Base-by-base conservation (phyloP, 1,140 invertebrate genomes). In the Drosophila auraria region DNA sequence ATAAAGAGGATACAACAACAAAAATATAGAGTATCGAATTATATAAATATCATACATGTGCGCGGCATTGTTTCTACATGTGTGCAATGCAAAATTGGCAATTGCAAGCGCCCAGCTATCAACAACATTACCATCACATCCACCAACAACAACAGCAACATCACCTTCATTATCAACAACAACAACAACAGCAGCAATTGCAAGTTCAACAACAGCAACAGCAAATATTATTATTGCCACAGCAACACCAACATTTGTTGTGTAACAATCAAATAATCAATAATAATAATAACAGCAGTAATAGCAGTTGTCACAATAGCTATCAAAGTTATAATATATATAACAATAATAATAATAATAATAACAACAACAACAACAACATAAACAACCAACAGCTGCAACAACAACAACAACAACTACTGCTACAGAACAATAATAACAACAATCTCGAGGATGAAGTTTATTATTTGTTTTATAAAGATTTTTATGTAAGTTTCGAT, bases 401-500 rank as follows among this genome's bases (percentile, higher is more conserved):
- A 40, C 73, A 83, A 53, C 76, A 72, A 53, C 76, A 72, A 30
- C 64, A 71, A 56, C 53, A 80, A 30, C 72, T 78, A 17, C 61
- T 74, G 14, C 65, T 58, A 38, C 78, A 84, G 17, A 51, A 53
- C 73, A 80, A 49, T 75, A 86, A 81, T 66, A 86, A 87, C 73
- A 83, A 89, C 78, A 89, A 89, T 84, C 58, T 82, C 50, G 84
- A 89, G 76, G 84, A 89, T 82, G 86, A 89, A 80, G 74, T 89
- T 84, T 89, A 90, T 89, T 89, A 89, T 90, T 89, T 89, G 57
- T 90, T 89, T 89, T 89, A 89, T 83, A 89, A 89, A 90, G 86
- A 89, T 90, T 89, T 89, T 80, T 89, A 89, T 90, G 86, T 89
- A 89, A 89, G 86, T 89, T 69, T 68, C 23, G 1, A 54, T 38